Evolutionary conservation across 1,140 invertebrate genomes (phyloP).

Genomic region (Penaeus japonicus): DNA sequence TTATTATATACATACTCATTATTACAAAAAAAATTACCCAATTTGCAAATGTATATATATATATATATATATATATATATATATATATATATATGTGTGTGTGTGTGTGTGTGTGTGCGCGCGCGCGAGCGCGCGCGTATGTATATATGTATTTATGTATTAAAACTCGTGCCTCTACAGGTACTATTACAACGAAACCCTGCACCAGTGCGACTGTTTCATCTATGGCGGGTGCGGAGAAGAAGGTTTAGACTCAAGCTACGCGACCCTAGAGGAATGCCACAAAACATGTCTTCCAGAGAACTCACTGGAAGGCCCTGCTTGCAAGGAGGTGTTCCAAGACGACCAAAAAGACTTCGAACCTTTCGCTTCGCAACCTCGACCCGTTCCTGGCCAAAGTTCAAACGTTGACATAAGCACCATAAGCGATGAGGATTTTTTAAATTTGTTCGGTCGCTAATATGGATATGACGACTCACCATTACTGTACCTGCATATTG

Average conservation of each 20-base stretch:
- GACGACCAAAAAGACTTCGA: background rate
- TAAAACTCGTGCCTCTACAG: background rate
- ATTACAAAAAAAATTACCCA: too few relatives aligned
- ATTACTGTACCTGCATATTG: too few relatives aligned
- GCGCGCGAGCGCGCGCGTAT: background rate
- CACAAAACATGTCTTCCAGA: background rate
- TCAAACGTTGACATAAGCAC: too few relatives aligned
- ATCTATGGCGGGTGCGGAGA: background rate
- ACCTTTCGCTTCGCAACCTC: too few relatives aligned
- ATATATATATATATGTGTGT: background rate
- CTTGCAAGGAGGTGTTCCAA: background rate
- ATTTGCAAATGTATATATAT: background rate
- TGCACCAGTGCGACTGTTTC: constrained; percentile 25
- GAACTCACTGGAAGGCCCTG: background rate
- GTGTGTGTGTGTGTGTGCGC: background rate
- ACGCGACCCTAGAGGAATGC: background rate
- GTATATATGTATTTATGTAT: background rate
- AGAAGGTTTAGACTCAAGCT: background rate
- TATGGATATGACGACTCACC: too few relatives aligned
- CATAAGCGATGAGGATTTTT: too few relatives aligned
- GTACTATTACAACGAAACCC: constrained; percentile 6
- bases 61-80: background rate
- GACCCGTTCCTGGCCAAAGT: too few relatives aligned
- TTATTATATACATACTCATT: too few relatives aligned
- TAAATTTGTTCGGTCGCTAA: too few relatives aligned